Percentiles rank a stretch among this genome's conserved stretches.
These are phyloP conservation scores for Sula dactylatra DNA, from an alignment of 2,113 vertebrate genomes.

Conservation along the genomic window DNA sequence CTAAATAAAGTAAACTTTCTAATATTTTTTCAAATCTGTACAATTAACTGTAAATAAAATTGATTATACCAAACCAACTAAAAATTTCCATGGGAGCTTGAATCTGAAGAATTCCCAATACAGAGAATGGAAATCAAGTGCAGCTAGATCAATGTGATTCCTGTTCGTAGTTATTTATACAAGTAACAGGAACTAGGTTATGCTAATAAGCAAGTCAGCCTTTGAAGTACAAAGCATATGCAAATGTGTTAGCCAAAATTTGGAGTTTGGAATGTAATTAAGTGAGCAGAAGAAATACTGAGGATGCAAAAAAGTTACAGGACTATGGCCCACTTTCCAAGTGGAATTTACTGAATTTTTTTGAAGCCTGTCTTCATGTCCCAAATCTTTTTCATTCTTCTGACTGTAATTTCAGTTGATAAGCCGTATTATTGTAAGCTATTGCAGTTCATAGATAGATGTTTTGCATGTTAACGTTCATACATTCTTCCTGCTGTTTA, in stretches of 20 bases:
- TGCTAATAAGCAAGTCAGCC: slow-evolving; percentile 57
- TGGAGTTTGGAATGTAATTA: slow-evolving; percentile 47
- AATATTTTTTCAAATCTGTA: background rate
- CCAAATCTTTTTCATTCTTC: background rate
- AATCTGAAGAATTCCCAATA: slow-evolving; percentile 34
- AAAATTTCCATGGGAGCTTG: background rate
- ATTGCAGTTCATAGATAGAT: background rate
- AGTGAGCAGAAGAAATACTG: slow-evolving; percentile 30
- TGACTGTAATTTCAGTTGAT: background rate
- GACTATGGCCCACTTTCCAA: slow-evolving; percentile 13
- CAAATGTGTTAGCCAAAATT: slow-evolving; percentile 50
- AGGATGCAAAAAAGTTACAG: slow-evolving; percentile 1
- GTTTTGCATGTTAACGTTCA: background rate
- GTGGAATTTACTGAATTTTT: background rate
- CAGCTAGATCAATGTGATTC: slow-evolving; percentile 24
- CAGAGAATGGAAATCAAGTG: slow-evolving; percentile 10
- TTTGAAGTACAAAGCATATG: slow-evolving; percentile 67
- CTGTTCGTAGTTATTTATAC: slow-evolving; percentile 43
- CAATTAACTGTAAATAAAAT: background rate
- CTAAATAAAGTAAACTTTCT: background rate
- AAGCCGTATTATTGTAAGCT: background rate
- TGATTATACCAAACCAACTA: background rate
- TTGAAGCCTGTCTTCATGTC: background rate
- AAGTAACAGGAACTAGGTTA: slow-evolving; percentile 63
- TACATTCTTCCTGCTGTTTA: background rate